These are phyloP conservation scores for Eupristina koningsbergeri DNA, from an alignment of 1,140 invertebrate genomes.

Conservation along the genomic window DNA sequence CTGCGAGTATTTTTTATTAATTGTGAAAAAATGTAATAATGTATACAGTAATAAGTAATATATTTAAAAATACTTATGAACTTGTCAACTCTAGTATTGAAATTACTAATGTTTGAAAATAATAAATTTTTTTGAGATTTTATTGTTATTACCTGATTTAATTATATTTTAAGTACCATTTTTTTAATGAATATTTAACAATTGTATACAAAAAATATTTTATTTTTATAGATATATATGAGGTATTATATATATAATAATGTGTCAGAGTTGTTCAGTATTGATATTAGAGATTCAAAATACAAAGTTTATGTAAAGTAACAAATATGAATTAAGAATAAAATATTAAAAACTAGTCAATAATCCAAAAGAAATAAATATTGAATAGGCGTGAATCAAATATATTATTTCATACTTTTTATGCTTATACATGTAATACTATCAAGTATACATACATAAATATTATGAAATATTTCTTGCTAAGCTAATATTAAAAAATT, in stretches of 20 bases:
- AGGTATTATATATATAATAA: not conserved
- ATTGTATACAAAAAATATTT: not conserved
- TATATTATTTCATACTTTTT: not conserved
- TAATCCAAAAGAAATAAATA: constrained; percentile 20
- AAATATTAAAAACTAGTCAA: constrained; percentile 41
- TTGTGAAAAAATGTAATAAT: constrained; percentile 15
- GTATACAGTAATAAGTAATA: not conserved
- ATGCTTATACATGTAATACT: not conserved
- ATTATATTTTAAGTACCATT: not conserved
- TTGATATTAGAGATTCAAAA: not conserved
- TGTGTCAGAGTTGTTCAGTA: not conserved
- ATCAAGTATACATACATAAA: not conserved
- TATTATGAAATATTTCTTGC: too few species aligned
- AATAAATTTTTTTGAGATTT: not conserved
- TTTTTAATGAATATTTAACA: not conserved
- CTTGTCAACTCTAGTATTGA: not conserved
- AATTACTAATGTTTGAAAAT: not conserved
- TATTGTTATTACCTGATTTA: not conserved
- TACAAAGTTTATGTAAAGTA: constrained; percentile 18
- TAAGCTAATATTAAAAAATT: too few species aligned
- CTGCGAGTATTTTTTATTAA: constrained; percentile 46
- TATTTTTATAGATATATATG: not conserved
- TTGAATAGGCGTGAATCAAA: constrained; percentile 2
- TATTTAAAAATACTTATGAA: constrained; percentile 4
- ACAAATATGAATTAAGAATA: constrained; percentile 3